Percentiles rank a stretch among this genome's conserved stretches.
Conservation (phyloP, 2,888 invertebrate genomes). For the Minunthozetes semirufus region DNA sequence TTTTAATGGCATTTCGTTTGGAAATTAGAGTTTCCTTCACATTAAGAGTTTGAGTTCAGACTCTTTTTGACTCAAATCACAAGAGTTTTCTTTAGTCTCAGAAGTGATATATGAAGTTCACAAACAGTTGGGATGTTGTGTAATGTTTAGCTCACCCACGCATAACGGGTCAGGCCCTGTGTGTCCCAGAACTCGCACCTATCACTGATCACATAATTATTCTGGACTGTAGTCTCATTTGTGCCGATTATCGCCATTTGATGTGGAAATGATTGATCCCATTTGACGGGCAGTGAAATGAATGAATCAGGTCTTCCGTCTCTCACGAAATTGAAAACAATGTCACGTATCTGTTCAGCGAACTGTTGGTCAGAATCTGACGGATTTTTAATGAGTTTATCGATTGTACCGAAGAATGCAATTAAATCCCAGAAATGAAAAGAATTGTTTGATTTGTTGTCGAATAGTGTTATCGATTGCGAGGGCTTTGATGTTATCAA, state of each 20-base stretch:
- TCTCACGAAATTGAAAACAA: slow-evolving; percentile 44
- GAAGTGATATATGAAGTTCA: background rate
- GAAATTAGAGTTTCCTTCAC: too few species aligned
- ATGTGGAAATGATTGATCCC: slow-evolving; percentile 39
- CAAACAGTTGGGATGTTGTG: background rate
- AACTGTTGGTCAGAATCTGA: slow-evolving; percentile 43
- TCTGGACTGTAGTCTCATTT: slow-evolving; percentile 38
- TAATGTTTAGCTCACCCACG: slow-evolving; percentile 43
- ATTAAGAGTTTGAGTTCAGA: too few species aligned
- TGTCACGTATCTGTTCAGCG: slow-evolving; percentile 42
- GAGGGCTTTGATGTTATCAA: slow-evolving; percentile 44
- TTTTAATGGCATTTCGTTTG: too few species aligned
- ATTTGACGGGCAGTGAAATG: background rate
- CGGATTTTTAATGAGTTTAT: slow-evolving; percentile 41
- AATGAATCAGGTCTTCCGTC: slow-evolving; percentile 38
- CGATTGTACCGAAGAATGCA: slow-evolving; percentile 43
- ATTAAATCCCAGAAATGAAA: slow-evolving; percentile 45
- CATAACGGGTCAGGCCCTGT: slow-evolving; percentile 44
- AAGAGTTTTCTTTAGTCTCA: background rate
- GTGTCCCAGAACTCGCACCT: slow-evolving; percentile 44
- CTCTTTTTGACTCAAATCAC: too few species aligned
- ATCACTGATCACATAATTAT: slow-evolving; percentile 42
- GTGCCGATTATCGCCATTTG: slow-evolving; percentile 42
- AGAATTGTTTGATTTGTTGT: slow-evolving; percentile 24
- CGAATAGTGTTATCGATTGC: slow-evolving; percentile 40